Percentiles rank a stretch among this genome's conserved stretches.
phyloP scores from a whole-genome alignment of 2,113 vertebrate genomes.

The Tamias sibiricus region DNA sequence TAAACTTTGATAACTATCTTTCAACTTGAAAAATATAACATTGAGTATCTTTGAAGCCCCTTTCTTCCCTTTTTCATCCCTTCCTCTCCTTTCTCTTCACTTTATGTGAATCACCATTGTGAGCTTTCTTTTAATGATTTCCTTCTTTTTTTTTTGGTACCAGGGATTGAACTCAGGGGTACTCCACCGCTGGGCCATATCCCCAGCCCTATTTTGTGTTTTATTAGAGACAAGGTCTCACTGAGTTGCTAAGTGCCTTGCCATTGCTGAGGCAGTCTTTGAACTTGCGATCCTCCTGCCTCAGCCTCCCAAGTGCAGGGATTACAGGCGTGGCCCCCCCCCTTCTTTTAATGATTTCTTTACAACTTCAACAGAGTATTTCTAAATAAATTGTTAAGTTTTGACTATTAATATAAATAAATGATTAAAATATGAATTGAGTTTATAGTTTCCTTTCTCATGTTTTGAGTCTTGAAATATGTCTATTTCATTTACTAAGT shows the following conservation, averaged over 20 bases:
- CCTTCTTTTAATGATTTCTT: no score
- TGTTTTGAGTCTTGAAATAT: neutral
- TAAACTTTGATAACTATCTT: constrained; percentile 4
- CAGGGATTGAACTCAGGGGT: no score
- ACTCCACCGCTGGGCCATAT: no score
- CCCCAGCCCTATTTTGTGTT: no score
- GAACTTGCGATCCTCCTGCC: no score
- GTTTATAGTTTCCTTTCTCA: neutral
- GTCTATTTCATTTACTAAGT: neutral
- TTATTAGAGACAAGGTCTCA: no score
- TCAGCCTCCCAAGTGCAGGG: no score
- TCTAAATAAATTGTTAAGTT: neutral
- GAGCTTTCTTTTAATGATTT: constrained; percentile 28
- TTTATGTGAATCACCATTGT: neutral
- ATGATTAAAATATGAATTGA: neutral
- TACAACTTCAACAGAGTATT: neutral
- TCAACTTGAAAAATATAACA: neutral
- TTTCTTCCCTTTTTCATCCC: neutral
- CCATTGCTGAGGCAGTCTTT: no score
- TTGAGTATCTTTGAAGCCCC: neutral
- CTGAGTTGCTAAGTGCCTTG: no score
- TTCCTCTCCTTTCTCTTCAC: neutral
- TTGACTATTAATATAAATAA: neutral
- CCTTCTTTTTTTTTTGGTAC: no score
- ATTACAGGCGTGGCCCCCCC: no score